Evolutionary conservation across 2,797 vertebrate genomes (phyloP).

Genomic region (Petrocephalus schoutedeni): DNA sequence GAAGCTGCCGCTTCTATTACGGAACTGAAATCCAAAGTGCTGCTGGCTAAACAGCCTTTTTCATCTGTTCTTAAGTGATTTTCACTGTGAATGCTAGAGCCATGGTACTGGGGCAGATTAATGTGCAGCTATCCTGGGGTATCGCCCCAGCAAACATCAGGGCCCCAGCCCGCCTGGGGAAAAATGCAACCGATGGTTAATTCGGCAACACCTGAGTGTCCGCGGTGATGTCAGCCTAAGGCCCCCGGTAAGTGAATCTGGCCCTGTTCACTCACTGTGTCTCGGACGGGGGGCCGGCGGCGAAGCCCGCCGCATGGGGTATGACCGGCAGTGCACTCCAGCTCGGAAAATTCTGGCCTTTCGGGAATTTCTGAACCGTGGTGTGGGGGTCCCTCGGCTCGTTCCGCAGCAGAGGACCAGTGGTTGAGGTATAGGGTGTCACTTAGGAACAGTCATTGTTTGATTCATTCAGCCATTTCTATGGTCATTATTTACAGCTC

Average conservation of each 20-base stretch:
- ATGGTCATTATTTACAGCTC: neutral
- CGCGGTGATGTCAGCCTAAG: too few relatives aligned
- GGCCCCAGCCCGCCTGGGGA: too few relatives aligned
- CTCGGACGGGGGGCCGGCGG: too few relatives aligned
- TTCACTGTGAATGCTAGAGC: neutral
- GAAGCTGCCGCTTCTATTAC: neutral
- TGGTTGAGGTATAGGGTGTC: neutral
- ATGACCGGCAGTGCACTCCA: too few relatives aligned
- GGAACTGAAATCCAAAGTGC: neutral
- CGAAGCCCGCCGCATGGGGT: too few relatives aligned
- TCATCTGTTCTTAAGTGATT: neutral
- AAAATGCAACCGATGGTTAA: too few relatives aligned
- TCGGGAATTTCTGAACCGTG: neutral
- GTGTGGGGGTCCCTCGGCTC: too few relatives aligned
- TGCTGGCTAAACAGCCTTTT: neutral
- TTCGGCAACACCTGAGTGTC: too few relatives aligned
- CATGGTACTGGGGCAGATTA: neutral
- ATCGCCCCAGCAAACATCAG: neutral
- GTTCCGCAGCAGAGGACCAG: neutral
- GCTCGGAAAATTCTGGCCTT: neutral
- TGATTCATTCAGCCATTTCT: neutral
- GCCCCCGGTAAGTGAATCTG: too few relatives aligned
- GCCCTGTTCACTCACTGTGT: too few relatives aligned
- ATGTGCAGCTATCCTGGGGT: neutral
- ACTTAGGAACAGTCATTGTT: neutral